These are phyloP conservation scores for Patella depressa DNA, from an alignment of 2,888 invertebrate species.

Conservation along the genomic window DNA sequence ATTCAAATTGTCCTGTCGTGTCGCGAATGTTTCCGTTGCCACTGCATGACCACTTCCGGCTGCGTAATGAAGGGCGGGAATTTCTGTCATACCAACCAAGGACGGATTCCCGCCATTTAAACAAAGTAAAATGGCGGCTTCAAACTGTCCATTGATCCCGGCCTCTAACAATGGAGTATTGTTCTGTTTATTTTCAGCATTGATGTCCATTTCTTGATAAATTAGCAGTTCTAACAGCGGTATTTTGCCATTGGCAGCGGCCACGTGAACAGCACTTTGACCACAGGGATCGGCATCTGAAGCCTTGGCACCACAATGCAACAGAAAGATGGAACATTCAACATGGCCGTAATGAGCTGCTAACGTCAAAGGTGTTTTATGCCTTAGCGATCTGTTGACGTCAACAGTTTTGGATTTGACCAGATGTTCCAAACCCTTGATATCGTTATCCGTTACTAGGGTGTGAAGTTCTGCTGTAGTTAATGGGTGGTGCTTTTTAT, in stretches of 20 bases:
- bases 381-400: constrained; percentile 23
- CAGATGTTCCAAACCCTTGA: constrained; percentile 11
- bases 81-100: not conserved
- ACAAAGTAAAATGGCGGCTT: constrained; percentile 18
- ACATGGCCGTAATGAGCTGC: constrained; percentile 24
- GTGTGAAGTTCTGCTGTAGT: constrained; percentile 19
- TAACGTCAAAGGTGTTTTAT: constrained; percentile 27
- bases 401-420: constrained; percentile 23
- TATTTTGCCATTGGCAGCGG: constrained; percentile 22
- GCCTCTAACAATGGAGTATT: constrained; percentile 33
- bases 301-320: constrained; percentile 3
- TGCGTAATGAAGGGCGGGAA: constrained; percentile 34
- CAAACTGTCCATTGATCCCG: constrained; percentile 25
- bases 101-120: constrained; percentile 21
- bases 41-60: constrained; percentile 34
- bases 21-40: constrained; percentile 22
- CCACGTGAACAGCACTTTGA: constrained; percentile 31
- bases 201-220: constrained; percentile 14
- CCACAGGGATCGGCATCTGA: constrained; percentile 13
- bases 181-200: constrained; percentile 21
- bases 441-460: constrained; percentile 29
- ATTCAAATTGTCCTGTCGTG: constrained; percentile 20
- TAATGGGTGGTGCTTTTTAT: constrained; percentile 6
- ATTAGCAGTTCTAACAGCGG: constrained; percentile 24
- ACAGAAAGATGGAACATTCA: constrained; percentile 19